Evolutionary conservation across 2,888 invertebrate species (phyloP).

Genomic region (Heliconius cydno): DNA sequence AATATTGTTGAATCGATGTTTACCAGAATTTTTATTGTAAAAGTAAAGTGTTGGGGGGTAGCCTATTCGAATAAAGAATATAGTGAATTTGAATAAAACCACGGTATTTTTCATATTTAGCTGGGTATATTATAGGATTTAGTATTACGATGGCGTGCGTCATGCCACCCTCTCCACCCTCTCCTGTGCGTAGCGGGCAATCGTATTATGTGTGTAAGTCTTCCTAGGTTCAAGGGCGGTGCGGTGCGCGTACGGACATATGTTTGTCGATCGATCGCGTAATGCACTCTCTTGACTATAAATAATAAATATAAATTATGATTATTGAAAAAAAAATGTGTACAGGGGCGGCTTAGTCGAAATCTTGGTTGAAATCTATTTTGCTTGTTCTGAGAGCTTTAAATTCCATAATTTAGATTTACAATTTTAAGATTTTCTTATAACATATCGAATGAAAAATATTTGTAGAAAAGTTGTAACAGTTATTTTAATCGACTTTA

Average conservation of each 20-base stretch:
- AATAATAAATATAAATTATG: neutral
- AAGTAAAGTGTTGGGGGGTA: too few species aligned
- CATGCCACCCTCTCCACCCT: slow-evolving; percentile 33
- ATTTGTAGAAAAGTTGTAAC: too few species aligned
- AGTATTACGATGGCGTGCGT: slow-evolving; percentile 36
- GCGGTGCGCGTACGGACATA: slow-evolving; percentile 30
- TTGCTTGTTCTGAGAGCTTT: too few species aligned
- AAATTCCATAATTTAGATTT: too few species aligned
- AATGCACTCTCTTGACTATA: neutral
- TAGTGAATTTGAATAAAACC: neutral
- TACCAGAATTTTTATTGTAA: too few species aligned
- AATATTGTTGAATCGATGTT: too few species aligned
- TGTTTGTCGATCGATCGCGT: slow-evolving; percentile 30
- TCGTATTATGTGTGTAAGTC: slow-evolving; percentile 60
- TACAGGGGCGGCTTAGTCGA: too few species aligned
- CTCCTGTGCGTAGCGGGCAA: slow-evolving; percentile 49
- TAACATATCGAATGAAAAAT: too few species aligned
- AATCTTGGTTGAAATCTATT: too few species aligned
- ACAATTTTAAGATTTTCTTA: too few species aligned
- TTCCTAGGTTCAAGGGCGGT: slow-evolving; percentile 61
- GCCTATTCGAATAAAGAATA: too few species aligned
- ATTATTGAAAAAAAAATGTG: neutral
- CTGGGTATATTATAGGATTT: slow-evolving; percentile 18
- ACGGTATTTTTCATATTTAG: slow-evolving; percentile 6
- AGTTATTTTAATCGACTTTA: too few species aligned